Evolutionary conservation across 2,797 vertebrate genomes (phyloP), one percentile per base, ranked within the genome.

Genomic region (Rhinichthys osculus): DNA sequence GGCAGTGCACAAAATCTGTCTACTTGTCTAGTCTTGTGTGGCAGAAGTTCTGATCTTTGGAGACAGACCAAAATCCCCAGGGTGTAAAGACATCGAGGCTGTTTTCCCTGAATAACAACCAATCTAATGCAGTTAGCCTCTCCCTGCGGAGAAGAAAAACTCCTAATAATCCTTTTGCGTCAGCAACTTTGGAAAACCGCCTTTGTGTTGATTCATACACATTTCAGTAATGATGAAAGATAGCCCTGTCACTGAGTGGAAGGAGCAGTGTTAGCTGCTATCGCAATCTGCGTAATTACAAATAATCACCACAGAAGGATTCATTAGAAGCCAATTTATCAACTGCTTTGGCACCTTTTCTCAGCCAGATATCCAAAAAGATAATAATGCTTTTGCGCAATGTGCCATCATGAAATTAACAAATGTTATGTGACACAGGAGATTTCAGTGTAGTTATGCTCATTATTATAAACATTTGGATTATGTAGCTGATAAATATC

Each of bases 91-190:
- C 71, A 81, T 54, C 1, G 21, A 64, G 82, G 76, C 62, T 77
- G 72, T 83, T 89, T 89, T 67, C 33, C 23, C 59, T 80, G 79
- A 89, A 89, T 84, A 89, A 88, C 57, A 76, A 76, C 74, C 79
- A 79, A 78, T 66, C 81, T 86, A 85, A 86, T 50, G 74, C 87
- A 83, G 76, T 86, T 81, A 87, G 78, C 47, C 79, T 84, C 70
- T 74, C 54, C 44, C 71, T 16, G 72, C 71, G 33, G 81, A 79
- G 69, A 79, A 86, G 74, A 86, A 81, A 78, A 80, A 88, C 82
- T 70, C 74, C 73, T 86, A 87, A 89, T 89, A 88, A 89, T 88
- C 73, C 74, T 79, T 88, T 86, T 89, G 87, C 88, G 88, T 89
- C 88, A 89, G 82, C 87, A 88, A 69, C 85, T 82, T 85, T 77